A percentile compares a stretch with the other conserved stretches of the same genome.
phyloP scores from a whole-genome alignment of 1,140 invertebrate genomes.

The Trachelipus rathkii region DNA sequence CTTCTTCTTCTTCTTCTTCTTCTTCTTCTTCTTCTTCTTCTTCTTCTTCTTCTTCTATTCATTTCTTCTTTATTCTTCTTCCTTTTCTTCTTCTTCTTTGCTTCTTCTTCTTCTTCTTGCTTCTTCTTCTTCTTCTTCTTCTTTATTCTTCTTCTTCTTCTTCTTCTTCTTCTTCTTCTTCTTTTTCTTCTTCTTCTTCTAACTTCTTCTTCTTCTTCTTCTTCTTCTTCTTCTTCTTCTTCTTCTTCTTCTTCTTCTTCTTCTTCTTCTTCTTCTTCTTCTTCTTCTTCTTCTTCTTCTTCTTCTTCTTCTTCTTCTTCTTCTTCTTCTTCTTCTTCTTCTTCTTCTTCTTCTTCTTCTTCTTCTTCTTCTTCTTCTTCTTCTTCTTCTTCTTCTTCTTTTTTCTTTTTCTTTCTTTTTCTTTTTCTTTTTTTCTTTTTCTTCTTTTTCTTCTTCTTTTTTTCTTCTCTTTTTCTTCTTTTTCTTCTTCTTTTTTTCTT shows the following conservation, averaged over 20 bases:
- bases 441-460: constrained; percentile 4
- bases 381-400: neutral
- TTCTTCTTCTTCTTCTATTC: no score
- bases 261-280: neutral
- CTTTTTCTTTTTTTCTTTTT: constrained; percentile 3
- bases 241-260: constrained; percentile 3
- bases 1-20: neutral
- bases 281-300: neutral
- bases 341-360: neutral
- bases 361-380: neutral
- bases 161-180: neutral
- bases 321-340: no score
- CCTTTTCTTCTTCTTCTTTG: no score
- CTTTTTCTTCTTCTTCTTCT: constrained; percentile 2
- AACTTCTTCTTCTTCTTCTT: no score
- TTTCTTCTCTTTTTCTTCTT: neutral
- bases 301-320: neutral
- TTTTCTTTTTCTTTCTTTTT: neutral
- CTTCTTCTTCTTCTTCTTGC: no score
- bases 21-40: neutral
- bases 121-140: no score
- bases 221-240: neutral
- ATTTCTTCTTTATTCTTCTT: no score
- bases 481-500: constrained; percentile 3
- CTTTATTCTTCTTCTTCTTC: no score